Evolutionary conservation across 2,888 invertebrate genomes (phyloP), one percentile per base, ranked within the genome.

Genomic region (Ichneumoninae sp.): DNA sequence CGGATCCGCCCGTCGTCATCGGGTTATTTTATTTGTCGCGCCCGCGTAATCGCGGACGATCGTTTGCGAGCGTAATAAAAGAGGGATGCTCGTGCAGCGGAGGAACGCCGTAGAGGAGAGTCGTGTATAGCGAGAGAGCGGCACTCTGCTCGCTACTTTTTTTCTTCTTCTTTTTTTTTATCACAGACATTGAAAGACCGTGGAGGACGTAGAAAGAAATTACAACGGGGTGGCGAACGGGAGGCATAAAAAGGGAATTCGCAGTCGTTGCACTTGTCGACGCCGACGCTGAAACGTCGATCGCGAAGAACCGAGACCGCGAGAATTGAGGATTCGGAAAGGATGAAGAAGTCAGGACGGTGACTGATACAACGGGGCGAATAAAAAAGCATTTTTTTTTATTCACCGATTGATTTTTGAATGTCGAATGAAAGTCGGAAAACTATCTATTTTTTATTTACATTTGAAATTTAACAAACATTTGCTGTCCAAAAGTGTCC

Each of bases 11-110:
- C 33, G 30, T 33, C 75, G 36, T 75, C 50, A 33, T 68, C 74
- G 26, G 62, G 75, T 80, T 70, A 83, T 85, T 85, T 84, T 83
- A 85, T 85, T 85, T 85, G 83, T 83, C 74, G 80, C 85, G 68
- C 52, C 50, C 77, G 70, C 75, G 79, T 85, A 86, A 86, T 85
- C 85, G 81, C 76, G 68, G 68, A 74, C 81, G 83, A 81, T 83
- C 83, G 79, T 86, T 79, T 74, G 82, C 82, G 69, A 72, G 72
- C 26, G 75, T 72, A 84, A 86, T 84, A 86, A 84, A 84, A 83
- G 66, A 68, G 72, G 50, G 40, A 65, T 65, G 75, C 75, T 50
- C 47, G 71, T 66, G 54, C 40, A 40, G 40, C 66, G 10, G 44
- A 26, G 54, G 77, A 76, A 65, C 77, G 54, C 68, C 47, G n/a